phyloP scores from a whole-genome alignment of 2,888 invertebrate genomes.

The Chloroclysta siterata region DNA sequence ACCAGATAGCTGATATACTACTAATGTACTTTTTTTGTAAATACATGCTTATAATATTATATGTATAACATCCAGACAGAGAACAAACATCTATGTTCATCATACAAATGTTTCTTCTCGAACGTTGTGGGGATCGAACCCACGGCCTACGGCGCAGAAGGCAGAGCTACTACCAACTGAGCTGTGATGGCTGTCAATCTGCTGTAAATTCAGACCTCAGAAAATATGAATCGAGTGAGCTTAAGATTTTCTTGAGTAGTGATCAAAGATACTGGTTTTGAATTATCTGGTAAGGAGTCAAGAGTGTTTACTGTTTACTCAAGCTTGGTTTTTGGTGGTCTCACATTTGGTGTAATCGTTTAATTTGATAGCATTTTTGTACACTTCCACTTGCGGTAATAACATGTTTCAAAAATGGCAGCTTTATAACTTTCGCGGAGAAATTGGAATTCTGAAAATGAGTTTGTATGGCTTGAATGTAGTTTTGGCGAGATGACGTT shows the following conservation, averaged over 20 bases:
- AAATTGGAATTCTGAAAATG: slow-evolving; percentile 17
- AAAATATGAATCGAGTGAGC: too few species aligned
- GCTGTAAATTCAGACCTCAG: too few species aligned
- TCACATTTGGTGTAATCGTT: slow-evolving; percentile 34
- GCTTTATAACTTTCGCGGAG: slow-evolving; percentile 14
- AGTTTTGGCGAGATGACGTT: not conserved
- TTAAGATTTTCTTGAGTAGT: not conserved
- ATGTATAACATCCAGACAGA: too few species aligned
- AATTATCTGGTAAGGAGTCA: slow-evolving; percentile 4
- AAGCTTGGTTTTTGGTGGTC: slow-evolving; percentile 27
- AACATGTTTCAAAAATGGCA: slow-evolving; percentile 21
- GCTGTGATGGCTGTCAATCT: too few species aligned
- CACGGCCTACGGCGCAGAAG: too few species aligned
- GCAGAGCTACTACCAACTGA: too few species aligned
- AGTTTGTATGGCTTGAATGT: not conserved
- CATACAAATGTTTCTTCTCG: too few species aligned
- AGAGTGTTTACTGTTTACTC: slow-evolving; percentile 24
- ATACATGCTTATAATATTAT: too few species aligned
- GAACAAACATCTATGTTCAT: too few species aligned
- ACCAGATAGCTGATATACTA: too few species aligned
- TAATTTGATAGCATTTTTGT: slow-evolving; percentile 32
- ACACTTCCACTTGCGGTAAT: slow-evolving; percentile 22
- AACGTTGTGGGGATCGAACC: too few species aligned
- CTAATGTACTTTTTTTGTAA: too few species aligned
- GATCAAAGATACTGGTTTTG: not conserved